Conservation (phyloP, 2,113 vertebrate genomes). For the Hemichromis elongatus region DNA sequence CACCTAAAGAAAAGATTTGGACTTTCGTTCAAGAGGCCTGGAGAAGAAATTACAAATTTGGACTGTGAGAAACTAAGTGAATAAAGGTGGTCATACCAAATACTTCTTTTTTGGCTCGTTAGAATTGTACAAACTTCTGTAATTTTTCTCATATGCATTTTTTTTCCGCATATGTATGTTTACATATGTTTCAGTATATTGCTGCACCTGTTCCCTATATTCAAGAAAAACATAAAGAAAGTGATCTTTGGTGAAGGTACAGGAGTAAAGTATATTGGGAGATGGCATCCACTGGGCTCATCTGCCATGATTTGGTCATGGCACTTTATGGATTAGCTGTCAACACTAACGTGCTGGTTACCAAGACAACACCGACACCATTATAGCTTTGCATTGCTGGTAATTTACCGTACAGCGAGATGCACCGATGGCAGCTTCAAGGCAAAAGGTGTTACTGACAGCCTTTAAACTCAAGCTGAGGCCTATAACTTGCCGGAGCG, state of each 20-base stretch:
- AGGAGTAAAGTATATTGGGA: background rate
- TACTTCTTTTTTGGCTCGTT: background rate
- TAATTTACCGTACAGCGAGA: background rate
- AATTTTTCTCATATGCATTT: background rate
- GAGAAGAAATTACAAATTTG: background rate
- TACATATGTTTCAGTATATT: background rate
- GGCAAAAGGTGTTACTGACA: slow-evolving; percentile 11
- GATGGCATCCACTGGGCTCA: background rate
- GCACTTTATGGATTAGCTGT: slow-evolving; percentile 10
- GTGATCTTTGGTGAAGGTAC: background rate
- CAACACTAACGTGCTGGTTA: slow-evolving; percentile 5
- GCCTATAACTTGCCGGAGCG: background rate
- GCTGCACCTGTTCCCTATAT: background rate
- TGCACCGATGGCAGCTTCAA: slow-evolving; percentile 4
- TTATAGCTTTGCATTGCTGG: background rate
- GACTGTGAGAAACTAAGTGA: background rate
- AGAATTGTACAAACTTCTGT: background rate
- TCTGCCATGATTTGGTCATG: background rate
- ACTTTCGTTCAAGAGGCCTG: background rate
- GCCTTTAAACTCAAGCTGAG: slow-evolving; percentile 17
- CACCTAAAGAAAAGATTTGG: background rate
- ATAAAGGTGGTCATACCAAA: background rate
- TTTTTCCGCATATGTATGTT: background rate
- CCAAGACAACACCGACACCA: slow-evolving; percentile 11
- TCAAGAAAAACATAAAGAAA: background rate